These are phyloP conservation scores for Cepphus grylle DNA, from an alignment of 2,113 vertebrate genomes.

Conservation along the genomic window DNA sequence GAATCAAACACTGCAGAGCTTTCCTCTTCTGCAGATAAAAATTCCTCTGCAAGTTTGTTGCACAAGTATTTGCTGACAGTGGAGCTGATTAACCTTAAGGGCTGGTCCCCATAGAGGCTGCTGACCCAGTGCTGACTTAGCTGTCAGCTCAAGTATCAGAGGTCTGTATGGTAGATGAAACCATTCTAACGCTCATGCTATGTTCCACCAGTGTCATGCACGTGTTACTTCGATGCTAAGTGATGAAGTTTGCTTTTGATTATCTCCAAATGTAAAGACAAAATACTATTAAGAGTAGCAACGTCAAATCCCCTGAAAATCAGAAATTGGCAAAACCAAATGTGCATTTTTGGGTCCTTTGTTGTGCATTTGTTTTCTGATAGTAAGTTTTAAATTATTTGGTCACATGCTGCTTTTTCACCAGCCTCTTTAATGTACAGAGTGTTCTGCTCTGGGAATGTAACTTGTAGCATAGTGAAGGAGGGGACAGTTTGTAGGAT, in stretches of 20 bases:
- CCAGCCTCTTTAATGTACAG: background rate
- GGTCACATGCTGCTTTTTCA: background rate
- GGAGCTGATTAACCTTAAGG: background rate
- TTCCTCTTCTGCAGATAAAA: background rate
- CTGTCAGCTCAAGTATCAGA: background rate
- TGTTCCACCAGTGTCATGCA: background rate
- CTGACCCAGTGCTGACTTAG: background rate
- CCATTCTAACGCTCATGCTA: background rate
- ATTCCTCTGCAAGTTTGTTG: background rate
- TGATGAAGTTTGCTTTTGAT: background rate
- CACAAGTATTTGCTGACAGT: background rate
- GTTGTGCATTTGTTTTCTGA: background rate
- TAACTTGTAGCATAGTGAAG: background rate
- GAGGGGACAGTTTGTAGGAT: background rate
- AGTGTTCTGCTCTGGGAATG: background rate
- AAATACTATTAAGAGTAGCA: background rate
- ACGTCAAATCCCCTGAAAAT: background rate
- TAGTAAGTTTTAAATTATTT: background rate
- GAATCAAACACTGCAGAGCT: background rate
- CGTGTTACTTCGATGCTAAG: background rate
- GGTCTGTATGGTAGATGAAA: background rate
- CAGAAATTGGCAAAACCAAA: background rate
- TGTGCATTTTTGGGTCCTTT: background rate
- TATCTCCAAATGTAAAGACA: background rate
- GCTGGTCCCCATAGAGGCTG: background rate